Percentiles rank a stretch among this genome's conserved stretches.
Evolutionary conservation across 2,888 invertebrate genomes (phyloP).

Genomic region (Allygus modestus): DNA sequence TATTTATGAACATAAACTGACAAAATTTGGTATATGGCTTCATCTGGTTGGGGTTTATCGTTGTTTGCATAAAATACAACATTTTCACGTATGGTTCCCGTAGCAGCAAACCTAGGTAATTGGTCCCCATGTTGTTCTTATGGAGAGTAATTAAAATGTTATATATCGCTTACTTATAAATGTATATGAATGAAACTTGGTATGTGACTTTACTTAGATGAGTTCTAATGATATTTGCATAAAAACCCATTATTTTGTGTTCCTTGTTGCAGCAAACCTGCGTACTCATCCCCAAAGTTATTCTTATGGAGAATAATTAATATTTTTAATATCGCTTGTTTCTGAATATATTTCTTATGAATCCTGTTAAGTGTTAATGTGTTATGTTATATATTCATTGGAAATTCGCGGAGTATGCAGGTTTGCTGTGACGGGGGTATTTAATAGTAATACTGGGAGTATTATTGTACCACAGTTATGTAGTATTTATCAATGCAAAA

Average conservation of each 20-base stretch:
- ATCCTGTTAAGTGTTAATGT: no score
- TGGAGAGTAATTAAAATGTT: not conserved
- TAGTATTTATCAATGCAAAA: no score
- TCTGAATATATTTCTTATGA: no score
- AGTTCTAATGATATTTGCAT: not conserved
- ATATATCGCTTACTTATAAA: not conserved
- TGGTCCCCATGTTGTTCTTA: not conserved
- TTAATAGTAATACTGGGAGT: no score
- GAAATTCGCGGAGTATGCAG: no score
- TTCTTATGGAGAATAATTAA: no score
- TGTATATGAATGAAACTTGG: not conserved
- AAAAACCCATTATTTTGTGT: no score
- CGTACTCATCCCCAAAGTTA: not conserved
- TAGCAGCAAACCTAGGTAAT: not conserved
- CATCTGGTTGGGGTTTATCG: not conserved
- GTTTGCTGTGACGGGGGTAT: no score
- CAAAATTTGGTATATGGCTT: not conserved
- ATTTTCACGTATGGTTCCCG: not conserved
- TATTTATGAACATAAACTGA: not conserved
- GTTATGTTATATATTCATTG: no score
- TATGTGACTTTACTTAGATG: not conserved
- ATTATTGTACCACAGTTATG: no score
- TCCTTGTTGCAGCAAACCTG: not conserved
- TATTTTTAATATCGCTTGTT: no score
- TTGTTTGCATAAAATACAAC: not conserved